Base-by-base conservation (phyloP, 1,140 invertebrate genomes). In the Hylaeus anthracinus region DNA sequence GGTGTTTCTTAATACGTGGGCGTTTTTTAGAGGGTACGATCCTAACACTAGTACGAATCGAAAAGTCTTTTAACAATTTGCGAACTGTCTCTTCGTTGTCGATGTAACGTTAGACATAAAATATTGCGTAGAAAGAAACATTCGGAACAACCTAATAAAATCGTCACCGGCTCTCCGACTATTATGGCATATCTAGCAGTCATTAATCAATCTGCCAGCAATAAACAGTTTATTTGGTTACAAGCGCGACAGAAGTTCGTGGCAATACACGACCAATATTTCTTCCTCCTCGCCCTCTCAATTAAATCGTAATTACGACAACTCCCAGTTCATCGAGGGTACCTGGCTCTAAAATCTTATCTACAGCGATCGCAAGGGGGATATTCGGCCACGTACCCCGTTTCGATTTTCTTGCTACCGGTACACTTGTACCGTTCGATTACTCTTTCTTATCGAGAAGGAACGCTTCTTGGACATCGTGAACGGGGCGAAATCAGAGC, bases 401-500 rank as follows among this genome's bases (percentile, higher is more conserved):
- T 12, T 60, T 67, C 67, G 60, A 78, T 79, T 72, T 67, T 72
- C 80, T 79, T 72, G 45, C 63, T 9, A 51, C 10, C n/a, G 5
- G 53, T 15, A n/a, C 67, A 75, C 76, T 79, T 79, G 74, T 56
- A 56, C 39, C 72, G 56, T 65, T 72, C 70, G 60, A 78, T 71
- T 75, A 12, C 73, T 60, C n/a, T 71, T 82, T 73, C 58, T 80
- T 80, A 77, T 79, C 66, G 41, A n/a, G 12, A 45, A 26, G n/a
- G 41, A 65, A 77, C 45, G 48, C 12, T n/a, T n/a, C 26, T n/a
- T 37, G 56, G 41, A 60, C 55, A 41, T 14, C 1, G 26, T 37
- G 53, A 26, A 41, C 10, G 58, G 63, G 53, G 48, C 39, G 69
- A n/a, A 58, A 37, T 3, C 15, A n/a, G 58, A 37, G 70, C 15